Percentiles rank a stretch among this genome's conserved stretches.
Conservation (phyloP, 2,888 invertebrate genomes). For the Pegoplata infirma region DNA sequence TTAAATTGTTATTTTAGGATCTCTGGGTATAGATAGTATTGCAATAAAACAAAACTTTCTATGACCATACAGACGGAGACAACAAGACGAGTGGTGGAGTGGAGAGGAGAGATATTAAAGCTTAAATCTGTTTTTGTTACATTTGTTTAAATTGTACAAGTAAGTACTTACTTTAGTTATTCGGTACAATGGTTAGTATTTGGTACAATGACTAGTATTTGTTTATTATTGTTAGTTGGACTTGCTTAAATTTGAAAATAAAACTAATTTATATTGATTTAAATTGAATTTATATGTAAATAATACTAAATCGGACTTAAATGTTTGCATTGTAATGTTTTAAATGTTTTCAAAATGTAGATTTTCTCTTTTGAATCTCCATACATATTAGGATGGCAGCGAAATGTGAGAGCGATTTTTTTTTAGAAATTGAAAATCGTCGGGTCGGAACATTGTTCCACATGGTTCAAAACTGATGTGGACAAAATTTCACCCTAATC, state of each 20-base stretch:
- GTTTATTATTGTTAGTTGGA: not conserved
- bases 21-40: too few species aligned
- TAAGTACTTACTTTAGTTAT: too few species aligned
- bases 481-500: too few species aligned
- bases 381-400: too few species aligned
- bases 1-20: conserved; percentile 58
- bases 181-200: too few species aligned
- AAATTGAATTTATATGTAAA: conserved; percentile 48
- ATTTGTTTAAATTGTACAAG: not conserved
- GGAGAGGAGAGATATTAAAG: not conserved
- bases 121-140: not conserved
- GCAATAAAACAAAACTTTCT: conserved; percentile 50
- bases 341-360: too few species aligned
- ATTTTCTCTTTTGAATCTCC: too few species aligned
- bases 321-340: too few species aligned
- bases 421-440: too few species aligned
- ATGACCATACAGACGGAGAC: not conserved
- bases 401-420: too few species aligned
- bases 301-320: not conserved
- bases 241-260: conserved; percentile 10
- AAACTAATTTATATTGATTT: conserved; percentile 53
- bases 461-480: too few species aligned
- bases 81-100: not conserved
- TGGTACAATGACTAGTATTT: conserved; percentile 1
- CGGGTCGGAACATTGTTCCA: too few species aligned